These are phyloP conservation scores for Drepana falcataria DNA, from an alignment of 2,888 invertebrate species.

Conservation along the genomic window DNA sequence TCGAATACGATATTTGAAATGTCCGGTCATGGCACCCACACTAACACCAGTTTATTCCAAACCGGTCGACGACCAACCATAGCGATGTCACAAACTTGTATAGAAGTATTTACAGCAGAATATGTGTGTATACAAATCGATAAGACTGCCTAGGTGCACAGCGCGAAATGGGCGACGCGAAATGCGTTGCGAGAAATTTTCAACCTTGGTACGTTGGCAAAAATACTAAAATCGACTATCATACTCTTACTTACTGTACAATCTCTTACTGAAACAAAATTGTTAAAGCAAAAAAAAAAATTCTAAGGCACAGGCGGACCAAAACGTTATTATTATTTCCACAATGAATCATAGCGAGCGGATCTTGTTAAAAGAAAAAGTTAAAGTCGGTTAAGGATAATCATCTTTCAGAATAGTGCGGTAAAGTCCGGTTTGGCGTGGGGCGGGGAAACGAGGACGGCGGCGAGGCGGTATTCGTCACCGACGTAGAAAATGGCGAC, in stretches of 20 bases:
- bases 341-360: constrained; percentile 69
- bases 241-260: constrained; percentile 41
- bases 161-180: constrained; percentile 31
- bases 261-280: constrained; percentile 21
- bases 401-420: constrained; percentile 55
- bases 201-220: constrained; percentile 25
- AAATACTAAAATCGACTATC: constrained; percentile 22
- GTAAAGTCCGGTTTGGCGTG: constrained; percentile 67
- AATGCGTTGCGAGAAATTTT: constrained; percentile 35
- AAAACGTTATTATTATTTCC: constrained; percentile 63
- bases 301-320: constrained; percentile 31
- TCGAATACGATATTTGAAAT: constrained; percentile 51
- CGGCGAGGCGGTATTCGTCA: constrained; percentile 73
- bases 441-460: constrained; percentile 56
- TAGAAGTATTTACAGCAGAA: constrained; percentile 63
- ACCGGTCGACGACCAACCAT: constrained; percentile 53
- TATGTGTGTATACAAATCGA: constrained; percentile 68
- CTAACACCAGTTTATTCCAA: constrained; percentile 56
- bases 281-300: constrained; percentile 6
- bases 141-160: constrained; percentile 46
- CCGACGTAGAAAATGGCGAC: constrained; percentile 77
- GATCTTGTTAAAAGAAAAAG: constrained; percentile 52
- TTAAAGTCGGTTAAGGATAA: constrained; percentile 38
- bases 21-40: constrained; percentile 41
- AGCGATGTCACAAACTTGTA: constrained; percentile 67